phyloP scores from a whole-genome alignment of 2,797 vertebrate genomes.

The Pelobates cultripes region DNA sequence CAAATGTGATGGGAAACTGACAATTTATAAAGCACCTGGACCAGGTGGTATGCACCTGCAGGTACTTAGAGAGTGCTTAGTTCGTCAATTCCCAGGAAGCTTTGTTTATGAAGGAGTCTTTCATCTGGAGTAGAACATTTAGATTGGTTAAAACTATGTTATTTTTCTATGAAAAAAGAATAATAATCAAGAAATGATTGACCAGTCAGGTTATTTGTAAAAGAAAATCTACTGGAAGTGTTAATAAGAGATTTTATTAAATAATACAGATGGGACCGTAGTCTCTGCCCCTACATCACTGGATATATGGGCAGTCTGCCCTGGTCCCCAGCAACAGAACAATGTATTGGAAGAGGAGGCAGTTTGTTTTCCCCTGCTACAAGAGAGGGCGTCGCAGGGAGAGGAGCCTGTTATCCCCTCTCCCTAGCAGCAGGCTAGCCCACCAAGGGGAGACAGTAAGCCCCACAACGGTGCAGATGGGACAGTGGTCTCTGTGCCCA shows the following conservation, averaged over 20 bases:
- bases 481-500: too few species aligned
- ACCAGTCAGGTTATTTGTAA: not conserved
- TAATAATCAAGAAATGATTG: not conserved
- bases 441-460: too few species aligned
- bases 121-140: not conserved
- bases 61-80: constrained; percentile 4
- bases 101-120: not conserved
- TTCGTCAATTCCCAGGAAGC: not conserved
- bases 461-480: too few species aligned
- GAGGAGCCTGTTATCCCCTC: too few species aligned
- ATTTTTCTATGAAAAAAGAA: not conserved
- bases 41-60: not conserved
- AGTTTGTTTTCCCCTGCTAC: too few species aligned
- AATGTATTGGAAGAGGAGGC: too few species aligned
- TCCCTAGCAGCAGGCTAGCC: too few species aligned
- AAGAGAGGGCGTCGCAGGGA: too few species aligned
- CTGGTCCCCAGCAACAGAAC: too few species aligned
- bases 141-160: not conserved
- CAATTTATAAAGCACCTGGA: not conserved
- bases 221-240: not conserved
- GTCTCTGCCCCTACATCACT: too few species aligned
- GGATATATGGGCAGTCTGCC: too few species aligned
- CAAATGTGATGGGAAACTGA: not conserved
- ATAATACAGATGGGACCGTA: too few species aligned
- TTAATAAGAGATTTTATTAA: not conserved